Base-by-base conservation (phyloP, 2,888 invertebrate genomes). In the Cosmorhoe ocellata region DNA sequence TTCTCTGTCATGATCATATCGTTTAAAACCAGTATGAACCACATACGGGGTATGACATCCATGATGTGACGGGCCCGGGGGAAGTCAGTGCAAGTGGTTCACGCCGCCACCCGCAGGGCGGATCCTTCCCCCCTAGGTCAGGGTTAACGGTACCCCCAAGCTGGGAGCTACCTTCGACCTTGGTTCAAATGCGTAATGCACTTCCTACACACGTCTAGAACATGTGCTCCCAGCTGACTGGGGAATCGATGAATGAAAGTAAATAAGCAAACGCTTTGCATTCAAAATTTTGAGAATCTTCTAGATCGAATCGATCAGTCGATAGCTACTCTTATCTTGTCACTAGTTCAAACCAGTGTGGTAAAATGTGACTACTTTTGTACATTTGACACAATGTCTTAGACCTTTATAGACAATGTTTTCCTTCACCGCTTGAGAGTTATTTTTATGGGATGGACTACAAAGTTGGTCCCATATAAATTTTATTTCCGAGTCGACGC, bases 121-220 rank as follows among this genome's bases (percentile, higher is more conserved):
- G 80, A 86, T 87, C 87, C 86, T 88, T 86, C 89, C 72, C 24
- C 79, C 80, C 85, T 86, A 84, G 90, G 90, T 89, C 90, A 89
- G 89, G 89, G 90, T 88, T 87, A 90, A 86, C 81, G 67, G 83
- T 80, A 71, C 87, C 87, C 89, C 86, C 84, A 81, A 74, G 82
- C 80, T 64, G 71, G 76, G 76, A 82, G 78, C 84, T 77, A 80
- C 81, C 87, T 84, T 81, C 89, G 89, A 87, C 90, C 88, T 89
- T 90, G 85, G 71, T 64, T 76, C 69, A 76, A 69, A 68, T 76
- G 76, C 74, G 76, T 75, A 79, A 76, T 78, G 77, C 79, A 78
- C 71, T 72, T 61, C 64, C 64, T 62, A 64, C 65, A 59, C 38
- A 48, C 49, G 42, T 55, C 49, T 43, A 53, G 27, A 32, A 37